These are phyloP conservation scores for Drosophila sp. DNA, from an alignment of 1,140 invertebrate genomes.

Conservation along the genomic window DNA sequence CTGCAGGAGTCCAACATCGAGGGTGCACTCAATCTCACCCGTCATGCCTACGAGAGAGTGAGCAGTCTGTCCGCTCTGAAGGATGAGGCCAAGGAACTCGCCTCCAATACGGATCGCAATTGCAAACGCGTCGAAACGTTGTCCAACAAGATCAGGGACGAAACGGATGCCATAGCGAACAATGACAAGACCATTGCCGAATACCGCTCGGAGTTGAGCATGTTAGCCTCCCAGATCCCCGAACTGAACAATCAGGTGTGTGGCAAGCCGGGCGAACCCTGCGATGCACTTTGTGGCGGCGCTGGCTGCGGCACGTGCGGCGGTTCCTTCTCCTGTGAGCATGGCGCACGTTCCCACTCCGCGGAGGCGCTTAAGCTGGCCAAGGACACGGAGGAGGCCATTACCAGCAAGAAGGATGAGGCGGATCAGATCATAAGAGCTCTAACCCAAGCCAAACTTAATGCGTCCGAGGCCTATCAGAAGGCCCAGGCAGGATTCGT, in stretches of 20 bases:
- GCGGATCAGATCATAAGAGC: constrained; percentile 87
- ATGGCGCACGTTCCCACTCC: constrained; percentile 94
- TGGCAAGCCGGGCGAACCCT: constrained; percentile 93
- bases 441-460: constrained; percentile 86
- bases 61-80: constrained; percentile 85
- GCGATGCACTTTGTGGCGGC: constrained; percentile 96
- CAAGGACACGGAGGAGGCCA: constrained; percentile 91
- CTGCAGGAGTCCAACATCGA: constrained; percentile 97
- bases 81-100: constrained; percentile 88
- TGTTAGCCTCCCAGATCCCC: constrained; percentile 90
- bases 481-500: constrained; percentile 85
- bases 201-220: constrained; percentile 88
- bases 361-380: constrained; percentile 93
- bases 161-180: constrained; percentile 89
- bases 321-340: constrained; percentile 92
- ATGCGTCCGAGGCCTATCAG: constrained; percentile 85
- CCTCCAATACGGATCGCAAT: constrained; percentile 91
- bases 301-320: constrained; percentile 97
- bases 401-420: constrained; percentile 92
- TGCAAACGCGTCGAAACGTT: constrained; percentile 93
- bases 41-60: constrained; percentile 89
- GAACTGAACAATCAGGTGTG: constrained; percentile 96
- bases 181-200: constrained; percentile 89
- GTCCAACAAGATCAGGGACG: constrained; percentile 89
- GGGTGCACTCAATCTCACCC: constrained; percentile 95